A percentile compares a stretch with the other conserved stretches of the same genome.
Conservation (phyloP, 2,113 vertebrate species). For the Abramis brama region DNA sequence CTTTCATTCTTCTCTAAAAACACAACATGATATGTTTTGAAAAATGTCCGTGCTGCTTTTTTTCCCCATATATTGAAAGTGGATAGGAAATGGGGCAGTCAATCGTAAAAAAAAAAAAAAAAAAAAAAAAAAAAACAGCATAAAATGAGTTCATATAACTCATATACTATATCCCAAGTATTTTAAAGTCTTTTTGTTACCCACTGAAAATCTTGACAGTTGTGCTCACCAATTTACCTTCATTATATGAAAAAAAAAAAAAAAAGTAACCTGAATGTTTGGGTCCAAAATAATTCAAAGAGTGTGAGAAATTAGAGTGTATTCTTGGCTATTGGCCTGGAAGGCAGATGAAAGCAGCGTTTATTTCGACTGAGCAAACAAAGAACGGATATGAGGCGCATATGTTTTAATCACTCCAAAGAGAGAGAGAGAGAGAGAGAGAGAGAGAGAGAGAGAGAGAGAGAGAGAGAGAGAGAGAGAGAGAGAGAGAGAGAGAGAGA, state of each 20-base stretch:
- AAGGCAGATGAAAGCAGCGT: constrained; percentile 62
- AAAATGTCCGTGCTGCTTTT: background rate
- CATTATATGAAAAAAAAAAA: background rate
- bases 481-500: constrained; percentile 41
- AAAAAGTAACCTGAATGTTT: constrained; percentile 1
- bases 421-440: constrained; percentile 9
- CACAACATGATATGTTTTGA: background rate
- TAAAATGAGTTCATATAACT: background rate
- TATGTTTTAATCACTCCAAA: constrained; percentile 57
- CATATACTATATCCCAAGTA: background rate
- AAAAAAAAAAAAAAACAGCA: background rate
- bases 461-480: background rate
- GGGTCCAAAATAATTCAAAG: constrained; percentile 68
- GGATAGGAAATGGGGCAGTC: background rate
- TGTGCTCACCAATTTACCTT: background rate
- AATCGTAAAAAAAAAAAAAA: background rate
- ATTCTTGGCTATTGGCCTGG: constrained; percentile 59
- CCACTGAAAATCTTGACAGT: background rate
- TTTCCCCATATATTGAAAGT: background rate
- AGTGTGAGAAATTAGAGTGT: constrained; percentile 53
- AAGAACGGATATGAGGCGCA: constrained; percentile 59
- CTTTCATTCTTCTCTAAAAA: background rate
- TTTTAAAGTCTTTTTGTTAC: background rate
- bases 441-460: no score
- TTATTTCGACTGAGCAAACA: constrained; percentile 50